Base-by-base conservation (phyloP, 2,888 invertebrate genomes). In the Beris morrisii region DNA sequence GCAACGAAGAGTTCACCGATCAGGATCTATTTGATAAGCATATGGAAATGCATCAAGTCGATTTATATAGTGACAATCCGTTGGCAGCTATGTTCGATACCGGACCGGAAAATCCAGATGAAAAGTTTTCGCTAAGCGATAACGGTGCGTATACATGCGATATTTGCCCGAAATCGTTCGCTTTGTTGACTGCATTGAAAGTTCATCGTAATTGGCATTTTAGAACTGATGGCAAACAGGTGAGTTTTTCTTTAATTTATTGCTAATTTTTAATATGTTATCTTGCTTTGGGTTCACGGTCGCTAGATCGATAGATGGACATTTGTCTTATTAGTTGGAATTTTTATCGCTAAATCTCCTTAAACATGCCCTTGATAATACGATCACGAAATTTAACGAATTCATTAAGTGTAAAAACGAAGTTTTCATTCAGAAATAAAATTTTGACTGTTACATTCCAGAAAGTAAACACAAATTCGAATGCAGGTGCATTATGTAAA, bases 171-270 rank as follows among this genome's bases (percentile, higher is more conserved):
- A 81, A 81, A 74, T 76, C 77, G 54, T 81, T 81, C 71, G 75
- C 79, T 64, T 78, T 78, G 73, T 76, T 81, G 75, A 80, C 78
- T 65, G 80, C 81, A 67, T 74, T 81, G 65, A 81, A 81, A 75
- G 81, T 81, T 70, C 81, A 81, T 77, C 78, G 81, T 72, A 81
- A 81, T 73, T 81, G 81, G 81, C 81, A 81, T 78, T 81, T 81
- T 75, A 78, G 81, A 74, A 78, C 78, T 77, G 81, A 81, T 77
- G 78, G 79, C 74, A 80, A 80, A 77, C 80, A 80, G 78, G 80
- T 80, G 78, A 79, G 78, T 46, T 38, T 38, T 38, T 38, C 9
- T 38, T 38, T 52, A 22, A 54, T n/a, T 54, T 4, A 30, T 54
- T 30, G 30, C 30, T 54, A 6, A 54, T 30, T 38, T 38, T 38